Evolutionary conservation across 2,797 vertebrate genomes (phyloP).

Genomic region (Ptychadena robeensis): DNA sequence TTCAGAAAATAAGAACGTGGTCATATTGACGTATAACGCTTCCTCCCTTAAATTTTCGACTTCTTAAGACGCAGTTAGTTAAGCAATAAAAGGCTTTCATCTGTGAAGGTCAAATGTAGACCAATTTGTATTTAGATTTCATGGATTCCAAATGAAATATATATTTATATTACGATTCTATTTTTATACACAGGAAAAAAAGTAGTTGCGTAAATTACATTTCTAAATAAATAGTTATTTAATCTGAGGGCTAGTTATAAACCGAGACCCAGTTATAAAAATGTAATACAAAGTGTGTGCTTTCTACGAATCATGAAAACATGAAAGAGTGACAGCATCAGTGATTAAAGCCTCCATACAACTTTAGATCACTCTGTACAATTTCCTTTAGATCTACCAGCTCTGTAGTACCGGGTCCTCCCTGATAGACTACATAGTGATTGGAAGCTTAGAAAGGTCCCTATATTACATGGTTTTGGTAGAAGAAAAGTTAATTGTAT

Average conservation of each 20-base stretch:
- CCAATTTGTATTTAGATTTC: conserved; percentile 52
- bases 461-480: no score
- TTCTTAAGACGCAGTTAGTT: conserved; percentile 43
- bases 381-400: no score
- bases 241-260: no score
- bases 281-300: neutral
- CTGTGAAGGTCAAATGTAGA: conserved; percentile 54
- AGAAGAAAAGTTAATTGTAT: no score
- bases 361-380: no score
- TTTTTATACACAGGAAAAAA: neutral
- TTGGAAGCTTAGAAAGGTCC: no score
- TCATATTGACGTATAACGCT: conserved; percentile 49
- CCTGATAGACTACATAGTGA: no score
- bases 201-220: neutral
- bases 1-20: conserved; percentile 34
- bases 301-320: no score
- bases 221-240: neutral
- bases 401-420: no score
- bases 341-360: no score
- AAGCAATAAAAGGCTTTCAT: conserved; percentile 46
- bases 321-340: no score
- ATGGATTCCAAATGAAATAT: conserved; percentile 40
- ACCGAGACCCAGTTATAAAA: neutral
- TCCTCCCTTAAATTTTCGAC: conserved; percentile 45
- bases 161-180: conserved; percentile 29